Base-by-base conservation (phyloP, 2,888 invertebrate genomes). In the Pterostichus madidus region DNA sequence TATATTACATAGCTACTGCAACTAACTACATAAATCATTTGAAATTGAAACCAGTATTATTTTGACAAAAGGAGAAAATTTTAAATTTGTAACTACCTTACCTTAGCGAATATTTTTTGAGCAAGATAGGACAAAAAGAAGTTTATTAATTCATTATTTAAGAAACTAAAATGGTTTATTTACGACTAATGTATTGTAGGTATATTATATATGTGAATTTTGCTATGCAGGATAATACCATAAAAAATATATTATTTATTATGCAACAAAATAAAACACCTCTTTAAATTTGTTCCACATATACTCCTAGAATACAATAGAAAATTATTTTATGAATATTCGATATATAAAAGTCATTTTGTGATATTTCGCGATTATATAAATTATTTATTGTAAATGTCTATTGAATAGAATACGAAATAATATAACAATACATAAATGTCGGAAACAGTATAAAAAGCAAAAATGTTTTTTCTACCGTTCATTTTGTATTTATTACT, bases 361-460 rank as follows among this genome's bases (percentile, higher is more conserved):
- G 52, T 52, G 10, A 13, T 52, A 52, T 52, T 13, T 56, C 6
- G 17, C 56, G 56, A 56, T 56, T 56, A 56, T 17, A 56, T 56
- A 17, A 15, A 56, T 56, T 56, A 17, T 56, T 56, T 56, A 56
- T 56, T 7, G 17, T 56, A 56, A 56, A 56, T 56, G 56, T 56
- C 56, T 56, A 56, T 56, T 56, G 56, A 56, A 56, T 17, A 56
- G 56, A 7, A 49, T 13, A 49, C 8, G 24, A 17, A 56, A 56
- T 13, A 56, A 56, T 56, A 56, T 56, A 56, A 56, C 56, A 56
- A 56, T 56, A 17, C 56, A 56, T 56, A 56, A 56, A 56, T 56
- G 56, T 56, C 56, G 56, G 56, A 56, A 56, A 56, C 17, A 56
- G 56, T 8, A 56, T 17, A 56, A 56, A 17, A 17, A 17, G 5